These are phyloP conservation scores for Serilophus lunatus DNA, from an alignment of 2,113 vertebrate genomes.

Conservation along the genomic window DNA sequence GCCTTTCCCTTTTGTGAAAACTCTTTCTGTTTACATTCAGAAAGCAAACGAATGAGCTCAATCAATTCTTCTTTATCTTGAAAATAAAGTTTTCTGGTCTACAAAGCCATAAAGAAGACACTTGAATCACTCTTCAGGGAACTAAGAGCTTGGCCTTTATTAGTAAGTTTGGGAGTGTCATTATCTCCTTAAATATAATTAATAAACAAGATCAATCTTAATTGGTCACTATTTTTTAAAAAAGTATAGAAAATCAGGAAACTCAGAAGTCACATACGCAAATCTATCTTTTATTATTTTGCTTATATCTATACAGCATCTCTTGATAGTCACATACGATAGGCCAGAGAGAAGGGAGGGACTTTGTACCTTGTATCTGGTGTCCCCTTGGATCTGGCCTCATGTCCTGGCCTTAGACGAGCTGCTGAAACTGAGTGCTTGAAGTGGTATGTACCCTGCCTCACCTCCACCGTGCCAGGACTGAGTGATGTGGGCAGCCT, in stretches of 20 bases:
- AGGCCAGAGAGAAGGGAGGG: background rate
- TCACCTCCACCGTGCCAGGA: rapidly evolving
- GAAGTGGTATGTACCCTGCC: background rate
- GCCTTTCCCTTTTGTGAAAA: background rate
- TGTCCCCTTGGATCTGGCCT: rapidly evolving
- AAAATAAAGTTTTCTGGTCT: background rate
- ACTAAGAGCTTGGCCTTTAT: background rate
- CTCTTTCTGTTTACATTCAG: background rate
- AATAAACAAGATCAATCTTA: background rate
- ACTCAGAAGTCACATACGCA: background rate
- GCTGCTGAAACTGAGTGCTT: rapidly evolving
- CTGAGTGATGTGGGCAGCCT: rapidly evolving
- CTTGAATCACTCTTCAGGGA: background rate
- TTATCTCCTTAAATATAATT: constrained; percentile 23
- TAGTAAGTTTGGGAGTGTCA: background rate
- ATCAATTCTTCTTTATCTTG: background rate
- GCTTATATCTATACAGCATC: background rate
- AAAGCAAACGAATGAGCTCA: background rate
- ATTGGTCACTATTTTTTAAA: background rate
- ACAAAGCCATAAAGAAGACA: background rate
- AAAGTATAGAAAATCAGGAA: background rate
- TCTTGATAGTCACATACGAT: background rate
- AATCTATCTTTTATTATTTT: background rate
- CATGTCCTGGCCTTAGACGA: background rate
- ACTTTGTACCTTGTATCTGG: background rate